Conservation (phyloP, 2,797 vertebrate genomes). For the Rhabdophis nuchalis region DNA sequence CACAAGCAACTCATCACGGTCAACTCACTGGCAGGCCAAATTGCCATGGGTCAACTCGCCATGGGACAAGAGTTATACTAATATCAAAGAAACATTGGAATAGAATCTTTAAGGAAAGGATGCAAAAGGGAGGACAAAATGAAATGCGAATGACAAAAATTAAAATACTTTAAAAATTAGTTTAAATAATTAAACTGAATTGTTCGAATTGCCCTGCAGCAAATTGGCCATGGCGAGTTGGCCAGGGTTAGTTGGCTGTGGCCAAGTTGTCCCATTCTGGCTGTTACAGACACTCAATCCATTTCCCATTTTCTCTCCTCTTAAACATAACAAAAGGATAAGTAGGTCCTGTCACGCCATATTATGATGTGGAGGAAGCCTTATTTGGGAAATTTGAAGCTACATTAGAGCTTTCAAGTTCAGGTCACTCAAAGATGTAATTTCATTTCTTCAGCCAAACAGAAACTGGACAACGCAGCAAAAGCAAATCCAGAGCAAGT, state of each 20-base stretch:
- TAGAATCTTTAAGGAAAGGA: too few species aligned
- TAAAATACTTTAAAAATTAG: neutral
- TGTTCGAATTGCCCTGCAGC: neutral
- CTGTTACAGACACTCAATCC: neutral
- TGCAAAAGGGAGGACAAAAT: too few species aligned
- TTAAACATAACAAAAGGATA: conserved; percentile 49
- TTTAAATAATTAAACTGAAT: neutral
- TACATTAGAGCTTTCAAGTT: conserved; percentile 39
- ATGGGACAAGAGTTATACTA: neutral
- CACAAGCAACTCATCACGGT: neutral
- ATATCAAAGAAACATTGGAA: too few species aligned
- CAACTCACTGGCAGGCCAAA: neutral
- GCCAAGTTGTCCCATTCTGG: neutral
- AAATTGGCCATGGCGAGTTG: neutral
- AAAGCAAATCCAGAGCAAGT: conserved; percentile 36
- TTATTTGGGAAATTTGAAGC: conserved; percentile 50
- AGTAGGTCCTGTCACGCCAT: conserved; percentile 27
- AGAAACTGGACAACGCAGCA: conserved; percentile 46
- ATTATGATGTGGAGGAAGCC: conserved; percentile 31
- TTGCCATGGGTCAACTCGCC: neutral
- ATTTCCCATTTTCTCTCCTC: conserved; percentile 9
- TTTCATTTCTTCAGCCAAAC: conserved; percentile 39
- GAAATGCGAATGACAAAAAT: too few species aligned
- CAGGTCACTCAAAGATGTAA: conserved; percentile 30
- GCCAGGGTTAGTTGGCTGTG: neutral